Evolutionary conservation across 2,888 invertebrate genomes (phyloP).

Genomic region (Cylloceria caligata): DNA sequence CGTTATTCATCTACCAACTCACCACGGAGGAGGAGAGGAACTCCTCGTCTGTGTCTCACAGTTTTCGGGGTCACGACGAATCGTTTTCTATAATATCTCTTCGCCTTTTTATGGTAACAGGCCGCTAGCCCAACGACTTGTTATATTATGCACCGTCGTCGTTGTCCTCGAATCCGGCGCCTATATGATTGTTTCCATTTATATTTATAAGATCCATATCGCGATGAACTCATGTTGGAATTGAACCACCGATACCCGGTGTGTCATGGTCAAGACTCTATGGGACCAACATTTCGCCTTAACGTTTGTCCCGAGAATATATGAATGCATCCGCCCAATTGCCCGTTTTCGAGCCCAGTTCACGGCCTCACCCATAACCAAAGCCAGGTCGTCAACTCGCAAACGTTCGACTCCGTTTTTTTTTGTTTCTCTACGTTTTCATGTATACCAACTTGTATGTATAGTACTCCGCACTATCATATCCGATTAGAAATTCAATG

Average conservation of each 20-base stretch:
- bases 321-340: constrained; percentile 71
- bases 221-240: constrained; percentile 39
- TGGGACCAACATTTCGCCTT: constrained; percentile 33
- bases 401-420: constrained; percentile 26
- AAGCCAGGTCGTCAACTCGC: constrained; percentile 36
- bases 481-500: constrained; percentile 65
- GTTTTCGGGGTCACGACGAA: constrained; percentile 61
- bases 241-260: neutral
- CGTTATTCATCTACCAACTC: constrained; percentile 53
- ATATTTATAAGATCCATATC: constrained; percentile 80
- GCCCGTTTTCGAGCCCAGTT: constrained; percentile 28
- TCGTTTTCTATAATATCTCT: constrained; percentile 56
- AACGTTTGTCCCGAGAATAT: constrained; percentile 73
- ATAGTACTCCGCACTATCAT: constrained; percentile 42
- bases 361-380: constrained; percentile 6
- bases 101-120: constrained; percentile 68
- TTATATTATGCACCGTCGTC: constrained; percentile 69
- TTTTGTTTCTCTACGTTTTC: constrained; percentile 42
- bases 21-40: constrained; percentile 1
- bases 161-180: constrained; percentile 64
- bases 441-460: constrained; percentile 35
- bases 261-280: constrained; percentile 64
- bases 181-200: constrained; percentile 76
- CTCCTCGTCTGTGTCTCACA: constrained; percentile 50
- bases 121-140: constrained; percentile 10